Base-by-base conservation (phyloP, 2,888 invertebrate species). In the Geotrupes spiniger region DNA sequence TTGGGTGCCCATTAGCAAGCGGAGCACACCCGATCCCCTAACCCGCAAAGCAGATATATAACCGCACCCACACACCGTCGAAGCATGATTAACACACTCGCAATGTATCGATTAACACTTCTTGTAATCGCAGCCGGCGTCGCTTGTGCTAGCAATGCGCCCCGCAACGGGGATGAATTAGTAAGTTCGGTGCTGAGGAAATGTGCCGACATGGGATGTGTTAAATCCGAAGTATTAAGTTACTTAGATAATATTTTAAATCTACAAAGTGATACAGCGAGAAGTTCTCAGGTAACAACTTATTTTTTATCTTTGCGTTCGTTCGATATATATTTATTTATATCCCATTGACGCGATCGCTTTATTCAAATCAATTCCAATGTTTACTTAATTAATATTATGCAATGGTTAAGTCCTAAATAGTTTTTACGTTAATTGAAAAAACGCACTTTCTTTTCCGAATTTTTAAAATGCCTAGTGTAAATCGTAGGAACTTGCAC, bases 221-320 rank as follows among this genome's bases (percentile, higher is more conserved):
- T 89, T 59, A 89, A 89, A 74, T 80, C 81, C 71, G 85, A 87
- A 74, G 85, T 89, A 62, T 76, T 91, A 21, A 80, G 79, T 45
- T 89, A 84, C 73, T 75, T 91, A 75, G 88, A 89, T 71, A 83
- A 81, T 29, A 76, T 85, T 46, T 72, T 85, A 51, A 84, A 84
- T 60, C 75, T 83, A 27, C 73, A 75, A 47, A 78, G 79, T 45
- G 82, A 84, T 60, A 77, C 80, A 42, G 78, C 80, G 36, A 78
- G 84, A 55, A 80, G 80, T 51, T 76, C 60, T 25, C 66, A 72
- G 70, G 71, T 72, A 60, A 39, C 14, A 33, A 6, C 3, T 33
- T 33, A 5, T 33, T 33, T 6, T 4, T 14, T 33, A 21, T 21
- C 6, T 4, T 21, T 21, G 6, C 6, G 3, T 4, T 21, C 6